phyloP scores from a whole-genome alignment of 2,113 vertebrate genomes.

The Oncorhynchus masou region DNA sequence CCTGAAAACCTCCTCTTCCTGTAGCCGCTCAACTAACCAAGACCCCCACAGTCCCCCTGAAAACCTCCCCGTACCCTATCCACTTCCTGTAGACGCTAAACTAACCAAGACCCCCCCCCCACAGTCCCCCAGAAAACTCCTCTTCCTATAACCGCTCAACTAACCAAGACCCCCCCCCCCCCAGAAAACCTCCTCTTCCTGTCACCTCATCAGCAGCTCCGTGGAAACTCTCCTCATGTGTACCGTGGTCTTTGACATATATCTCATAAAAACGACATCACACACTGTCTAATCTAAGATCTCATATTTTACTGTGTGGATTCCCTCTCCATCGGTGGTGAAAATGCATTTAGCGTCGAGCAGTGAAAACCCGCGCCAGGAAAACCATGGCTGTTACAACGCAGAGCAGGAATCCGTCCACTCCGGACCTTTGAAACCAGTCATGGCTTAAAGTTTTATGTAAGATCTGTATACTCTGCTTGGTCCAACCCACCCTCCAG shows the following conservation, averaged over 20 bases:
- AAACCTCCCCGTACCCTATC: no score
- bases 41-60: no score
- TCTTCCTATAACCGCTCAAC: not conserved
- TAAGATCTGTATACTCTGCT: no score
- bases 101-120: no score
- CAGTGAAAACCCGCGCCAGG: constrained; percentile 24
- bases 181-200: no score
- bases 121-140: no score
- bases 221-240: not conserved
- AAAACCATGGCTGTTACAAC: constrained; percentile 2
- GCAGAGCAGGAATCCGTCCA: constrained; percentile 20
- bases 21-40: no score
- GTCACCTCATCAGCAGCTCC: not conserved
- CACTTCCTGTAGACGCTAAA: not conserved
- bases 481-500: no score
- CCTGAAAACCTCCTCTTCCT: no score
- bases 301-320: constrained; percentile 14
- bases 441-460: no score
- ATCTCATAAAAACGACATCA: not conserved
- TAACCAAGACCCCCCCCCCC: no score
- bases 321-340: constrained; percentile 1
- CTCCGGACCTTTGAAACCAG: no score
- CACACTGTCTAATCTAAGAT: not conserved
- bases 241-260: constrained; percentile 2
- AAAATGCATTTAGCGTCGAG: constrained; percentile 36